A percentile compares a stretch with the other conserved stretches of the same genome.
Conservation (phyloP, 2,888 invertebrate species). For the Muscina levida region DNA sequence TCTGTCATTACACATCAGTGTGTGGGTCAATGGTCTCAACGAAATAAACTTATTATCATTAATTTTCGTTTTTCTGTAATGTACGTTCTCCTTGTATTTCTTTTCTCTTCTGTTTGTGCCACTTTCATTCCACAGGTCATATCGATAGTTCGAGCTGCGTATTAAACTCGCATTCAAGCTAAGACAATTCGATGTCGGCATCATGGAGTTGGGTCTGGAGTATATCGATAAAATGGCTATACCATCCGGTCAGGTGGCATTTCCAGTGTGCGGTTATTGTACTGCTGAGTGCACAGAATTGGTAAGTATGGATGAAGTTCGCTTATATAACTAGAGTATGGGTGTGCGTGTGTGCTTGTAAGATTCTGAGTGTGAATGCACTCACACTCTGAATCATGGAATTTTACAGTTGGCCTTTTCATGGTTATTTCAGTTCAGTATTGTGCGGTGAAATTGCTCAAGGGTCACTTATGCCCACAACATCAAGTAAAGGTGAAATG, state of each 20-base stretch:
- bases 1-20: conserved; percentile 32
- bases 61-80: conserved; percentile 40
- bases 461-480: no score
- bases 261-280: conserved; percentile 94
- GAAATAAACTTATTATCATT: conserved; percentile 54
- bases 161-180: conserved; percentile 89
- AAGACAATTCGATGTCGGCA: conserved; percentile 93
- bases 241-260: no score
- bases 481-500: no score
- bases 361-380: no score
- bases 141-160: conserved; percentile 94
- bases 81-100: no score
- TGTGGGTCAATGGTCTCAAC: conserved; percentile 51
- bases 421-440: no score
- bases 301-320: conserved; percentile 82
- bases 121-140: conserved; percentile 83
- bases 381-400: no score
- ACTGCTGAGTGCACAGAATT: conserved; percentile 95
- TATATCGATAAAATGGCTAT: conserved; percentile 99
- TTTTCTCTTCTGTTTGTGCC: conserved; percentile 44
- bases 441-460: no score
- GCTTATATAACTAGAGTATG: background rate
- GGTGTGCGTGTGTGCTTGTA: background rate
- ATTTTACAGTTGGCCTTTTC: no score
- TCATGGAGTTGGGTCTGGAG: conserved; percentile 97